Percentiles rank a stretch among this genome's conserved stretches.
These are phyloP conservation scores for Latrodectus elegans DNA, from an alignment of 2,888 invertebrate genomes.

Conservation along the genomic window DNA sequence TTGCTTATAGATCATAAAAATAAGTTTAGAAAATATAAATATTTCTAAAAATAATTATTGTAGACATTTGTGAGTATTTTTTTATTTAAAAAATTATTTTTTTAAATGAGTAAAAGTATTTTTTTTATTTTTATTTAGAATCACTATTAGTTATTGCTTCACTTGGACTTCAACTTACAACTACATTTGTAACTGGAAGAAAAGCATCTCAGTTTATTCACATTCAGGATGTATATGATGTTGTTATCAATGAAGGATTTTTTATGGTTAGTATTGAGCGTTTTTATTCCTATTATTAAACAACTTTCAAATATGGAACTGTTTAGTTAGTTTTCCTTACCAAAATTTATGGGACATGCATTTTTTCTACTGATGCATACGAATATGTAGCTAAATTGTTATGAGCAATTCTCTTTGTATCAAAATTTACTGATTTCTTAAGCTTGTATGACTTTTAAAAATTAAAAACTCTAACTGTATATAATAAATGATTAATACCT, in stretches of 20 bases:
- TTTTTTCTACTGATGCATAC: too few relatives aligned
- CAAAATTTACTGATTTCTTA: too few relatives aligned
- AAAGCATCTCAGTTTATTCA: constrained; percentile 70
- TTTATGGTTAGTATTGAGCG: constrained; percentile 70
- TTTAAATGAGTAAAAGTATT: neutral
- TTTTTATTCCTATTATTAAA: neutral
- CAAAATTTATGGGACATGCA: neutral
- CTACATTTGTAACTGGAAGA: constrained; percentile 70
- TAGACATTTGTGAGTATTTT: too few relatives aligned
- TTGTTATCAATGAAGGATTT: constrained; percentile 72
- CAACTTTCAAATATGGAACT: neutral
- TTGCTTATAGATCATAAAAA: too few relatives aligned
- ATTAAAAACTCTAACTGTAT: too few relatives aligned
- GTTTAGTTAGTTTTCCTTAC: neutral
- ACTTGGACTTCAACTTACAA: constrained; percentile 71
- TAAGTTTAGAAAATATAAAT: too few relatives aligned
- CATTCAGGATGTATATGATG: constrained; percentile 70
- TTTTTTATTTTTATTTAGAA: constrained; percentile 62
- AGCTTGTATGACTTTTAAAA: too few relatives aligned
- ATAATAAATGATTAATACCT: too few relatives aligned
- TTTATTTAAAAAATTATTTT: too few relatives aligned
- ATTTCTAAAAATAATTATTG: too few relatives aligned
- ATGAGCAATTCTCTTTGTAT: too few relatives aligned
- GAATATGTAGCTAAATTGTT: too few relatives aligned
- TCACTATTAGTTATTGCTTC: constrained; percentile 70